Evolutionary conservation across 2,888 invertebrate species (phyloP), one percentile per base, ranked within the genome.

Genomic region (Plagiodera versicolora): DNA sequence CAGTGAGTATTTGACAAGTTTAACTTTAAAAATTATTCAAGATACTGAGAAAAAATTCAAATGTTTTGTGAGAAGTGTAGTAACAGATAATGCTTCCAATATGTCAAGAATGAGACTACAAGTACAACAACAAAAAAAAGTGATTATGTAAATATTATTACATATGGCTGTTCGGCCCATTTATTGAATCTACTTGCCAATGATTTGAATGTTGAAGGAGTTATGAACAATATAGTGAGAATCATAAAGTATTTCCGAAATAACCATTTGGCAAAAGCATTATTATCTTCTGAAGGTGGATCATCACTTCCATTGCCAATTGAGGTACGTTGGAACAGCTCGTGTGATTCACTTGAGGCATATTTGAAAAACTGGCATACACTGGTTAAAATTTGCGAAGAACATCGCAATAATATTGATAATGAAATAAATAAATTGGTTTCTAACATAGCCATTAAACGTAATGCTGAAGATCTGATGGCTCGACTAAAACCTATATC

Each of bases 141-240:
- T 24, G 24, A 24, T 24, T 24, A 24, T 24, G 48, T 47, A 47
- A 47, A 19, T 47, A 19, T 47, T 11, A 19, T 19, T 47, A 47
- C 48, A 47, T 47, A 47, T 47, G 48, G 18, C 48, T 47, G 48
- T n/a, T 47, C 48, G 48, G 48, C 48, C 48, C 48, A 24, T 24
- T 24, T 24, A 24, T 24, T 24, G 24, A 24, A 24, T 24, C 24
- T 24, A 24, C 24, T 24, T 24, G 24, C 24, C 24, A 24, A 24
- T 5, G 24, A 24, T 24, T 24, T 24, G 6, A 24, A 24, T 24
- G 24, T 24, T 24, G 24, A 24, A 24, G 24, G 24, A 24, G 24
- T 24, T 24, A 24, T 24, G 24, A 24, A 24, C 24, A 24, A 24
- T 24, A 24, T 24, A 24, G 24, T 24, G 24, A 24, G 24, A 24